Evolutionary conservation across 2,113 vertebrate species (phyloP).

Genomic region (Sceloporus tristichus): DNA sequence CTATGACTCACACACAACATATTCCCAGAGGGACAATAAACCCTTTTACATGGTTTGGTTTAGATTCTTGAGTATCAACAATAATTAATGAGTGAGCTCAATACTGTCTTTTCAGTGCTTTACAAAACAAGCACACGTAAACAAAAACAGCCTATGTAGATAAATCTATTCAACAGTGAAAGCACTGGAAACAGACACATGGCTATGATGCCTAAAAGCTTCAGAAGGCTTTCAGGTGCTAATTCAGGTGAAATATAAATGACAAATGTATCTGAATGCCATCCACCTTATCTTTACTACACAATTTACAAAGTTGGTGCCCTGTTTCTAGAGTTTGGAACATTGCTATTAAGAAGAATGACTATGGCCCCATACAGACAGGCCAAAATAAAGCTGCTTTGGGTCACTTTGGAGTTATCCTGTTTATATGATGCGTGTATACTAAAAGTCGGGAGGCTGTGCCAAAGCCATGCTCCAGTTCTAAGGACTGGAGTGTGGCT

Average conservation of each 20-base stretch:
- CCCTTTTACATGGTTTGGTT: slow-evolving; percentile 64
- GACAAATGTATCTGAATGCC: not conserved
- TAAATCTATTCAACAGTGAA: not conserved
- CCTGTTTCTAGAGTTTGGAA: not conserved
- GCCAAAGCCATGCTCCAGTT: too few relatives aligned
- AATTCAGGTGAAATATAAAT: slow-evolving; percentile 10
- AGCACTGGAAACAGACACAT: slow-evolving; percentile 38
- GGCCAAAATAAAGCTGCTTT: too few relatives aligned
- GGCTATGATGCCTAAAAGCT: slow-evolving; percentile 20
- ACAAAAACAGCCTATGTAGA: not conserved
- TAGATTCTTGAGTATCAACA: slow-evolving; percentile 62
- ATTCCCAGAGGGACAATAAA: slow-evolving; percentile 60
- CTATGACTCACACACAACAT: slow-evolving; percentile 65
- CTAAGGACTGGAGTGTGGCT: too few relatives aligned
- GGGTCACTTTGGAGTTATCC: too few relatives aligned
- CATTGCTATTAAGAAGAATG: not conserved
- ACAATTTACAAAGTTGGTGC: not conserved
- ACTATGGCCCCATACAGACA: not conserved
- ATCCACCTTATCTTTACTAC: not conserved
- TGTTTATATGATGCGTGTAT: too few relatives aligned
- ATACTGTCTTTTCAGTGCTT: slow-evolving; percentile 43
- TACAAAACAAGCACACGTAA: slow-evolving; percentile 59
- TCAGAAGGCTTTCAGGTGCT: slow-evolving; percentile 26
- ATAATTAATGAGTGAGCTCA: slow-evolving; percentile 65
- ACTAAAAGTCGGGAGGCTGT: too few relatives aligned